phyloP scores from a whole-genome alignment of 2,113 vertebrate species.

The Myxocyprinus asiaticus region DNA sequence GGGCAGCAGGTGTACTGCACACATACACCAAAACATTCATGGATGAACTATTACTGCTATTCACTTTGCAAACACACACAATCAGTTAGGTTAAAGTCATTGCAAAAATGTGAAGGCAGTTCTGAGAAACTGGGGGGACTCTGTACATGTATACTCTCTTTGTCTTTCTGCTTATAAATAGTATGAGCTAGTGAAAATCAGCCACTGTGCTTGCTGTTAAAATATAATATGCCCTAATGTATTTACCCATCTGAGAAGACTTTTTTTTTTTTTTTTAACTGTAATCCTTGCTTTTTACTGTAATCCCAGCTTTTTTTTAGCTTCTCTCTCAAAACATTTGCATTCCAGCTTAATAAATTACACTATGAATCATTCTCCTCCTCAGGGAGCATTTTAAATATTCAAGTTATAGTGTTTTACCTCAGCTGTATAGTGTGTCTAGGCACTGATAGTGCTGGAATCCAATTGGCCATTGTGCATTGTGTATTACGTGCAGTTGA shows the following conservation, averaged over 20 bases:
- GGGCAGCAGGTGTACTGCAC: too few species aligned
- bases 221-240: neutral
- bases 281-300: neutral
- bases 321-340: neutral
- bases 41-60: too few species aligned
- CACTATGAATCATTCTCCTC: neutral
- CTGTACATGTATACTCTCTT: too few species aligned
- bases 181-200: neutral
- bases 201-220: neutral
- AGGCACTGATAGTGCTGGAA: neutral
- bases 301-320: neutral
- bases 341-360: neutral
- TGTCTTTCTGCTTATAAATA: constrained; percentile 8
- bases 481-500: too few species aligned
- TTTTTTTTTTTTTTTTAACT: neutral
- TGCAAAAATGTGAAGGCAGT: too few species aligned
- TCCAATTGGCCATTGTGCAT: too few species aligned
- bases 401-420: too few species aligned
- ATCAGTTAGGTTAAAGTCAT: too few species aligned
- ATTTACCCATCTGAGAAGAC: constrained; percentile 3
- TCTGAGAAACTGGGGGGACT: too few species aligned
- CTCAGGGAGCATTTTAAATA: too few species aligned
- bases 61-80: too few species aligned
- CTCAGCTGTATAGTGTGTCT: neutral
- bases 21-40: neutral